These are phyloP conservation scores for Macaria notata DNA, from an alignment of 2,888 invertebrate species.

Conservation along the genomic window DNA sequence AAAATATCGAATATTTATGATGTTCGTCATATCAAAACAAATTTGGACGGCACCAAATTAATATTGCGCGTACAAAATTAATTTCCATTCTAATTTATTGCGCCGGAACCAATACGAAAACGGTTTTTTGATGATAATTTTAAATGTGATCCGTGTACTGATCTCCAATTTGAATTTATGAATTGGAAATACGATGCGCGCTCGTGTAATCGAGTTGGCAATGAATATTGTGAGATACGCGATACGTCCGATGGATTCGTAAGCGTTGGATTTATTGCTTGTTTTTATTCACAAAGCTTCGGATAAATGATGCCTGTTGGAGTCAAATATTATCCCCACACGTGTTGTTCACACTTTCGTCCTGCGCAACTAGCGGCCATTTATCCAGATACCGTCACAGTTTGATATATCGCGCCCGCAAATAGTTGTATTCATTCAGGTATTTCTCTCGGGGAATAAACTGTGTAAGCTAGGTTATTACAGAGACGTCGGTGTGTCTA, in stretches of 20 bases:
- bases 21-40: no score
- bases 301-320: conserved; percentile 40
- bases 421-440: conserved; percentile 41
- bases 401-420: conserved; percentile 36
- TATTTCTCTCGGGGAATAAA: conserved; percentile 38
- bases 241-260: conserved; percentile 31
- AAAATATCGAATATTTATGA: no score
- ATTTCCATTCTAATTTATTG: conserved; percentile 32
- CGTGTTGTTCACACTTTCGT: conserved; percentile 40
- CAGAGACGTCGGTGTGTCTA: conserved; percentile 8
- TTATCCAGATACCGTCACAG: conserved; percentile 38
- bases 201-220: conserved; percentile 39
- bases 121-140: conserved; percentile 33
- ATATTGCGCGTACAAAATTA: conserved; percentile 24
- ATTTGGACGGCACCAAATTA: conserved; percentile 14
- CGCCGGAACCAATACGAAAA: conserved; percentile 29
- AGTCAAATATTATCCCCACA: conserved; percentile 45
- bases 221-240: conserved; percentile 35
- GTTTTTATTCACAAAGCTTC: conserved; percentile 44
- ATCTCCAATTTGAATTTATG: conserved; percentile 42
- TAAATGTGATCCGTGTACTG: conserved; percentile 40
- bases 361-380: conserved; percentile 36
- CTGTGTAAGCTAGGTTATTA: conserved; percentile 22
- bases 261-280: conserved; percentile 44
- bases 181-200: conserved; percentile 38